These are phyloP conservation scores for Dicrurus megarhynchus DNA, from an alignment of 2,113 vertebrate species.

Conservation along the genomic window DNA sequence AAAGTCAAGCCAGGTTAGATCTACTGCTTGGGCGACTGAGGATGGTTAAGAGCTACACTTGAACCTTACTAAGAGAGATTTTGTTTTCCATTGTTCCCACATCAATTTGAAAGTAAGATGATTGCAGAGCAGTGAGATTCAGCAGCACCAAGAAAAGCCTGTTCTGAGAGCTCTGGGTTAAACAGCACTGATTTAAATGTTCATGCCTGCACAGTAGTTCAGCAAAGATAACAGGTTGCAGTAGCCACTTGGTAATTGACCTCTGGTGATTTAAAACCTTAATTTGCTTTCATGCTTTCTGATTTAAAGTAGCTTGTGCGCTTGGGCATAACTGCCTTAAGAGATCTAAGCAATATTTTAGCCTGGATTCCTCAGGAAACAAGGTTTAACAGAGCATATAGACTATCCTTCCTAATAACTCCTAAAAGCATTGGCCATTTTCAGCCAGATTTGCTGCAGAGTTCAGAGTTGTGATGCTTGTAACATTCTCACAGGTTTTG, in stretches of 20 bases:
- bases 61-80: background rate
- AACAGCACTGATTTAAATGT: conserved; percentile 46
- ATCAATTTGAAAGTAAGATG: background rate
- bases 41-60: background rate
- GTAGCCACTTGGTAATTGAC: conserved; percentile 44
- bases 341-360: conserved; percentile 38
- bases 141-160: background rate
- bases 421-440: background rate
- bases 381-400: background rate
- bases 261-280: conserved; percentile 52
- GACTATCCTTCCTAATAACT: background rate
- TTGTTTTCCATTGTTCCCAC: background rate
- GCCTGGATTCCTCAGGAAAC: conserved; percentile 3
- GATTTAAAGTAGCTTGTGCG: conserved; percentile 25
- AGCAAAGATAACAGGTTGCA: conserved; percentile 58
- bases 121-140: background rate
- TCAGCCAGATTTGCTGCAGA: background rate
- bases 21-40: background rate
- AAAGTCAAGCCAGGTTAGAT: background rate
- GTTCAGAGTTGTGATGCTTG: background rate
- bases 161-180: conserved; percentile 12
- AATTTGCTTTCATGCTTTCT: conserved; percentile 41
- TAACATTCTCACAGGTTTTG: background rate
- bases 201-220: background rate
- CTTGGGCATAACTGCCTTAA: conserved; percentile 37